A percentile compares a stretch with the other conserved stretches of the same genome.
These are phyloP conservation scores for Poecilia velifera DNA, from an alignment of 2,797 vertebrate species.

Conservation along the genomic window DNA sequence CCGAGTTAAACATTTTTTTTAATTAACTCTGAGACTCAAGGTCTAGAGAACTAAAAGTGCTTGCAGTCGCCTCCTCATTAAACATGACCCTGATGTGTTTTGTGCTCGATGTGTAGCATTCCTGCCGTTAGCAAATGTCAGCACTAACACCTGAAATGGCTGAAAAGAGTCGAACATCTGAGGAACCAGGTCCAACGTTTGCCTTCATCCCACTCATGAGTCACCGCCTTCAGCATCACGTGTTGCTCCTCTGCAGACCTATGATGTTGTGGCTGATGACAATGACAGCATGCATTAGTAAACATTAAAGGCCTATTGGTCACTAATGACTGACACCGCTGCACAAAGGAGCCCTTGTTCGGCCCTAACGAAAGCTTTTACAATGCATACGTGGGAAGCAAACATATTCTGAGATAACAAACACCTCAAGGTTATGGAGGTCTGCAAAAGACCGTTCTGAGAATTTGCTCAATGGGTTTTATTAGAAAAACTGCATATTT, in stretches of 20 bases:
- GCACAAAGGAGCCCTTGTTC: constrained; percentile 5
- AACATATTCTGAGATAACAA: constrained; percentile 6
- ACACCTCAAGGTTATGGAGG: not conserved
- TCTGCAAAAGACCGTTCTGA: not conserved
- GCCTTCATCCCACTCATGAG: constrained; percentile 34
- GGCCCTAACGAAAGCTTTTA: constrained; percentile 9
- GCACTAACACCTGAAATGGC: not conserved
- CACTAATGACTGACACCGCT: constrained; percentile 38
- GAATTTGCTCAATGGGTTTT: not conserved
- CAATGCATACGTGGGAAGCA: constrained; percentile 6
- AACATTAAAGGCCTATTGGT: constrained; percentile 37
- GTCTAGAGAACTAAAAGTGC: not conserved
- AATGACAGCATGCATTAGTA: constrained; percentile 38
- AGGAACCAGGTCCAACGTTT: constrained; percentile 8
- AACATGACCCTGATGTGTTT: not conserved
- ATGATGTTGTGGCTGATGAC: constrained; percentile 20
- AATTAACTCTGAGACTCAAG: not conserved
- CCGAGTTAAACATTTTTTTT: not conserved
- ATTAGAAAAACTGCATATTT: not conserved
- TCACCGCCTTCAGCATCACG: constrained; percentile 26
- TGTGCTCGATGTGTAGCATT: not conserved
- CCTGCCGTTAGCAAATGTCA: not conserved
- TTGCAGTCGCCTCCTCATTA: not conserved
- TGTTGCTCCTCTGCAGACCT: constrained; percentile 11
- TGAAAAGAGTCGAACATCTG: not conserved